Evolutionary conservation across 2,113 vertebrate genomes (phyloP), one percentile per base, ranked within the genome.

Genomic region (Catharus bicknelli): DNA sequence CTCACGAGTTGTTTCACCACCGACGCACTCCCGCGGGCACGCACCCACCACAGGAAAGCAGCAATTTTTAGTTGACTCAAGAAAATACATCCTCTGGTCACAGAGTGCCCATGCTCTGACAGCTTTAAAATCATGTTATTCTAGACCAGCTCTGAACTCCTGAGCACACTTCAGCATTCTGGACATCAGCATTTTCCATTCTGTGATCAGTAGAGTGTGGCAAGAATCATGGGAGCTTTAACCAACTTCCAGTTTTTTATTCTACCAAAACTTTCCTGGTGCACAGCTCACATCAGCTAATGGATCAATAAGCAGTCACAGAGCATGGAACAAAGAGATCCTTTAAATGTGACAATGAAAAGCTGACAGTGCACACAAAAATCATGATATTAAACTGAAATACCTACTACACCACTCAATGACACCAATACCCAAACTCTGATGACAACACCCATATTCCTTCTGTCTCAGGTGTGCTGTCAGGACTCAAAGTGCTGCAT

Each of bases 1-100:
- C 84, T 95, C 36, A 2, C 68, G 78, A 90, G 78, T 81, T 93
- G 82, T 68, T 90, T 62, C 68, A 16, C 78, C 87, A 27, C 95
- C 72, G 22, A 90, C 75, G 8, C 87, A 4, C 78, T 85, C 82
- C 70, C 3, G 9, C 55, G 10, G 76, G 61, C 85, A 70, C 45
- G 29, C 7, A 7, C 75, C 51, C 87, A 67, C 75, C 78, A 48
- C 34, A 70, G 74, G 42, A 69, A 58, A 94, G 61, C 78, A 59
- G 64, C 55, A 32, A 51, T 48, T 86, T 88, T 68, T 63, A 91
- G 61, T 22, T 83, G 68, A 64, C 67, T 88, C 47, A 29, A 67
- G 75, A 90, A 91, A 59, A 91, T 1, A 51, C 34, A 85, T 55
- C 67, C 59, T 83, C 48, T 70, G 59, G 58, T 76, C 79, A 74